Evolutionary conservation across 1,140 invertebrate genomes (phyloP).

Genomic region (Berghia stephanieae): DNA sequence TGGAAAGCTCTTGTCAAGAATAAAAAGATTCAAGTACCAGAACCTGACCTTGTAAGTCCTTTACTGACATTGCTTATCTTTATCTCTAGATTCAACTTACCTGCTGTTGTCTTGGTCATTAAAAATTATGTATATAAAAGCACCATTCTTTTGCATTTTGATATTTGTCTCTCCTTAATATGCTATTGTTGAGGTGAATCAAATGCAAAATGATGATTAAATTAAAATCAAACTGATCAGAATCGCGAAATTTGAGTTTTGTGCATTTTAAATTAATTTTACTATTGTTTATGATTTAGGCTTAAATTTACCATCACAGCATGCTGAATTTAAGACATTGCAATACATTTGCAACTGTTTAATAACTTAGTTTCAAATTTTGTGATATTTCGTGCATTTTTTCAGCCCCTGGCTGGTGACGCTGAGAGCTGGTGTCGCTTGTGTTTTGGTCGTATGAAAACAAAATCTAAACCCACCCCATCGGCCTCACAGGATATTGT

Average conservation of each 20-base stretch:
- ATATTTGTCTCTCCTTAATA: neutral
- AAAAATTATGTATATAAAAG: neutral
- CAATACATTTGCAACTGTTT: neutral
- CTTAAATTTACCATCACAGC: neutral
- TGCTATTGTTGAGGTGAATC: too few relatives aligned
- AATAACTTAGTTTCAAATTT: neutral
- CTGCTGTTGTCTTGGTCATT: too few relatives aligned
- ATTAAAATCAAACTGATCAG: neutral
- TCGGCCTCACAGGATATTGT: constrained; percentile 28
- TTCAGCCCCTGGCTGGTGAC: constrained; percentile 60
- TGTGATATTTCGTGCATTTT: constrained; percentile 3
- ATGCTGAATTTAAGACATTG: neutral
- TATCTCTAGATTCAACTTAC: too few relatives aligned
- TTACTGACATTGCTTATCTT: neutral
- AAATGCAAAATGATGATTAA: neutral
- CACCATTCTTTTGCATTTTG: neutral
- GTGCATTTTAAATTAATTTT: neutral
- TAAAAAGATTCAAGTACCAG: constrained; percentile 33
- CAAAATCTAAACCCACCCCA: constrained; percentile 18
- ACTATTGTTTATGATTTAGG: neutral
- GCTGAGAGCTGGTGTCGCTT: constrained; percentile 65
- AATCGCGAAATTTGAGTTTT: neutral
- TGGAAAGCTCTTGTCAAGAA: constrained; percentile 45
- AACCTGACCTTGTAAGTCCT: constrained; percentile 45
- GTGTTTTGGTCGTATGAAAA: constrained; percentile 62